phyloP scores from a whole-genome alignment of 2,113 vertebrate genomes.

The Tetrao urogallus region DNA sequence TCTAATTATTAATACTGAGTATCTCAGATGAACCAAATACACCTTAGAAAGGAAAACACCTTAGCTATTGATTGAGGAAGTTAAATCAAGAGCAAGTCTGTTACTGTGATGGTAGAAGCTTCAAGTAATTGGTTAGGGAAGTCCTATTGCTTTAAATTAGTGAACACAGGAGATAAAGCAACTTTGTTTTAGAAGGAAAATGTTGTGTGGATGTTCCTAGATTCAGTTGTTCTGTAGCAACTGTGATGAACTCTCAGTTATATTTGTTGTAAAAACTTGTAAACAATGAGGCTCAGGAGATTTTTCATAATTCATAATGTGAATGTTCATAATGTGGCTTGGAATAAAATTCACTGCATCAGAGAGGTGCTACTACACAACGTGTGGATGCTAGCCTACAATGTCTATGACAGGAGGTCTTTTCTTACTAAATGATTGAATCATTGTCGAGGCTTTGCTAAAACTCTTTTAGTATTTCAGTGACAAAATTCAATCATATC shows the following conservation, averaged over 20 bases:
- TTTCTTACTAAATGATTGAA: background rate
- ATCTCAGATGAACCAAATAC: background rate
- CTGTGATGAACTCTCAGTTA: background rate
- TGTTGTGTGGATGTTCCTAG: background rate
- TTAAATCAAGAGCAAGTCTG: background rate
- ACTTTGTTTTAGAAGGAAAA: background rate
- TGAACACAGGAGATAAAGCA: background rate
- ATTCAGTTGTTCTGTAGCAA: background rate
- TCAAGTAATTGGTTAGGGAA: background rate
- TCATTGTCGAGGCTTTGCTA: background rate
- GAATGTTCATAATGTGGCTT: background rate
- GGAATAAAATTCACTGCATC: slow-evolving; percentile 7
- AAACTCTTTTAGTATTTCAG: background rate
- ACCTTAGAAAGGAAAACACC: background rate
- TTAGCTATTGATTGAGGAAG: background rate
- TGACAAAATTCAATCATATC: background rate
- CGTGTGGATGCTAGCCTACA: background rate
- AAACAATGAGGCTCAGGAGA: background rate
- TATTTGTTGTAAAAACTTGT: slow-evolving; percentile 34
- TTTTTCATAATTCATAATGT: background rate
- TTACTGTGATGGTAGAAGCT: background rate
- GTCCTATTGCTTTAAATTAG: background rate
- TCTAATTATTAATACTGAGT: background rate
- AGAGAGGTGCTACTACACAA: background rate
- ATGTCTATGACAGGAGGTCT: background rate